These are phyloP conservation scores for Pheosia gnoma DNA, from an alignment of 2,888 invertebrate genomes.

Conservation along the genomic window DNA sequence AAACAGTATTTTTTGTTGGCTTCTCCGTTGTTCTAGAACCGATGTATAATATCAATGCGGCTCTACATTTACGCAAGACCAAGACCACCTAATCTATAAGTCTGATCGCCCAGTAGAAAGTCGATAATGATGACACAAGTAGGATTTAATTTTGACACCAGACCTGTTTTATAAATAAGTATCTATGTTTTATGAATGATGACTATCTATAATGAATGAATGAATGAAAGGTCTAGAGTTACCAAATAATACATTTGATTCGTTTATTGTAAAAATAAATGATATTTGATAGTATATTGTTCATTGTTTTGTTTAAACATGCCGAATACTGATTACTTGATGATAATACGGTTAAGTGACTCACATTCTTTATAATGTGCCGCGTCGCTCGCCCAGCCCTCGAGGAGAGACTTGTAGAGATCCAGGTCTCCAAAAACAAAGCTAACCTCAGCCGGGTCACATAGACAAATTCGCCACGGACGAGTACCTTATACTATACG, in stretches of 20 bases:
- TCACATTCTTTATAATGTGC: background rate
- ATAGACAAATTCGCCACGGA: too few species aligned
- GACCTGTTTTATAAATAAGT: background rate
- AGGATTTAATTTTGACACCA: background rate
- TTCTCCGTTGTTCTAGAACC: too few species aligned
- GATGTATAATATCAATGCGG: too few species aligned
- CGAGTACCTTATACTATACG: too few species aligned
- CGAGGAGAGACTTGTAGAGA: too few species aligned
- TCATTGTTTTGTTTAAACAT: background rate
- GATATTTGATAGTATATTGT: constrained; percentile 1
- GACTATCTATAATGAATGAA: background rate
- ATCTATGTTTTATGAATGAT: background rate
- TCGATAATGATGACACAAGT: background rate
- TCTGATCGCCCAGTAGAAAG: too few species aligned
- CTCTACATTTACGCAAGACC: too few species aligned
- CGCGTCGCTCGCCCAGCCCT: too few species aligned
- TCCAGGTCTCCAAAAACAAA: too few species aligned
- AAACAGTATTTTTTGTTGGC: background rate
- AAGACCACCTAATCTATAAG: too few species aligned
- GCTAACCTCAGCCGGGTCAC: too few species aligned
- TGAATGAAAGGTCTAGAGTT: background rate
- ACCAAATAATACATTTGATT: background rate
- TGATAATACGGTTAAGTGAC: background rate
- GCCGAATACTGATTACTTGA: background rate
- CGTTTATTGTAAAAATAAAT: background rate